phyloP scores from a whole-genome alignment of 2,113 vertebrate genomes.

The Athene noctua region DNA sequence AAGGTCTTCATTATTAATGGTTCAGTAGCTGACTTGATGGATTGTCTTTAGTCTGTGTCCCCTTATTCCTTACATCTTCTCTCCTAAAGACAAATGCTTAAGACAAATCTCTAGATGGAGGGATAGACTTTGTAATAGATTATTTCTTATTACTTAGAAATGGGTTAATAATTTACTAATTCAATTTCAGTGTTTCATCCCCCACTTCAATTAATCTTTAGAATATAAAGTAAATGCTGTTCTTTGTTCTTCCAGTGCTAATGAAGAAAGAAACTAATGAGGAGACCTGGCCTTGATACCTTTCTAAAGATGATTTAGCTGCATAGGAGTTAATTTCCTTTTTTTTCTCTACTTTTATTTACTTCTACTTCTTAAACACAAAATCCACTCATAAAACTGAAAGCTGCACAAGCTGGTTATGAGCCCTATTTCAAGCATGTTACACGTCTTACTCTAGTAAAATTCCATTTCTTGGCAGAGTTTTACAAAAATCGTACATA shows the following conservation, averaged over 20 bases:
- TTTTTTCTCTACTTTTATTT: constrained; percentile 9
- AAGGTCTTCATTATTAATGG: constrained; percentile 51
- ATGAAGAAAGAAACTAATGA: constrained; percentile 48
- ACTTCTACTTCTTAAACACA: background rate
- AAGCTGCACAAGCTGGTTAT: background rate
- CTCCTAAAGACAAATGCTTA: constrained; percentile 39
- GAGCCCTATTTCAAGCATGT: background rate
- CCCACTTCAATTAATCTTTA: constrained; percentile 51
- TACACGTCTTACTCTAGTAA: background rate
- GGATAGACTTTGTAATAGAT: constrained; percentile 40
- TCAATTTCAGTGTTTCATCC: constrained; percentile 43
- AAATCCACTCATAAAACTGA: background rate
- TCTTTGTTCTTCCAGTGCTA: constrained; percentile 46
- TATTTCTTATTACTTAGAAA: constrained; percentile 66
- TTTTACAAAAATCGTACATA: background rate
- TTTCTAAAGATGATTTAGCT: constrained; percentile 21
- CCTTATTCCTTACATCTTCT: constrained; percentile 18
- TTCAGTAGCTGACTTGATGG: constrained; percentile 37
- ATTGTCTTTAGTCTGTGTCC: background rate
- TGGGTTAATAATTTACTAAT: constrained; percentile 67
- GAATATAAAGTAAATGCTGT: constrained; percentile 50
- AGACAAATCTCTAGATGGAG: constrained; percentile 40
- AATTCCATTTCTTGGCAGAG: background rate
- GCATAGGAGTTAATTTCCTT: background rate
- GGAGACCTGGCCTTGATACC: constrained; percentile 22